These are phyloP conservation scores for Bombus impatiens DNA, from an alignment of 1,140 invertebrate species.

Conservation along the genomic window DNA sequence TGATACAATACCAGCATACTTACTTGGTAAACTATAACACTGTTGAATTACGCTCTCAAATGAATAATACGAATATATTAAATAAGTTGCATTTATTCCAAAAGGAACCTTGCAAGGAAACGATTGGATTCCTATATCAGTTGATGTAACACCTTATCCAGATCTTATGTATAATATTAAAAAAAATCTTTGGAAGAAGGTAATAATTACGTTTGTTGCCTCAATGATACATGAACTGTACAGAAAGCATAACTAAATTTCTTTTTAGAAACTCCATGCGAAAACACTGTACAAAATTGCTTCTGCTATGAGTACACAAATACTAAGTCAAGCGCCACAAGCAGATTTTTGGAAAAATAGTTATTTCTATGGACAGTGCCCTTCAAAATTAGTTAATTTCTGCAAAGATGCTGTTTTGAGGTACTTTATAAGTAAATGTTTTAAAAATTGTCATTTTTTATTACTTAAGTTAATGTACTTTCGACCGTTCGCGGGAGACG, in stretches of 20 bases:
- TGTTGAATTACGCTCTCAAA: not conserved
- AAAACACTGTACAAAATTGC: conserved; percentile 81
- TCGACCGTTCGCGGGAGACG: too few relatives aligned
- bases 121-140: conserved; percentile 85
- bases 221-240: not conserved
- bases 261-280: conserved; percentile 82
- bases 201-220: conserved; percentile 64
- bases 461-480: too few relatives aligned
- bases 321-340: conserved; percentile 81
- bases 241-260: conserved; percentile 14
- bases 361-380: conserved; percentile 82
- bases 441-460: not conserved
- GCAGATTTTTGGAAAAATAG: conserved; percentile 83
- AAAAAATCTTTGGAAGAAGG: conserved; percentile 84
- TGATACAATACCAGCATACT: conserved; percentile 82
- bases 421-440: conserved; percentile 30
- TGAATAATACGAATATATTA: not conserved
- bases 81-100: conserved; percentile 11
- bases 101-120: conserved; percentile 83
- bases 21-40: conserved; percentile 82
- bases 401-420: conserved; percentile 81
- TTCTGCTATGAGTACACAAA: conserved; percentile 77
- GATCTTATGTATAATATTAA: conserved; percentile 84
- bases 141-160: conserved; percentile 82
- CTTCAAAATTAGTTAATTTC: conserved; percentile 81